Percentiles rank a stretch among this genome's conserved stretches.
These are phyloP conservation scores for Cygnus olor DNA, from an alignment of 2,797 vertebrate genomes.

Conservation along the genomic window DNA sequence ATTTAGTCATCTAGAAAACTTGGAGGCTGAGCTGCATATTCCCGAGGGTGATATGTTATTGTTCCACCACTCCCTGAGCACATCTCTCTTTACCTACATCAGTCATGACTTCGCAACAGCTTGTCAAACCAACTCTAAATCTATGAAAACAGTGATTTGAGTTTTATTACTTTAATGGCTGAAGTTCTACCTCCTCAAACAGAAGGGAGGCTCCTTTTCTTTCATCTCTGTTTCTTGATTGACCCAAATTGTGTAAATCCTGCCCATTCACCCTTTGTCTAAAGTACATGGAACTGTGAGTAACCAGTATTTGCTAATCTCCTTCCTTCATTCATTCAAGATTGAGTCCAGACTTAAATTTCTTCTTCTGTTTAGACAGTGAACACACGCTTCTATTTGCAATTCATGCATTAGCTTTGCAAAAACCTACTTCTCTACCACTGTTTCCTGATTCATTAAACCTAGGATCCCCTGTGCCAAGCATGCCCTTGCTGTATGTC, in stretches of 20 bases:
- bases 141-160: background rate
- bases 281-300: background rate
- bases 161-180: background rate
- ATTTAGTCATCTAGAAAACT: background rate
- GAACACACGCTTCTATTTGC: background rate
- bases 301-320: background rate
- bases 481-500: background rate
- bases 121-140: background rate
- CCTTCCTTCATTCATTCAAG: background rate
- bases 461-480: background rate
- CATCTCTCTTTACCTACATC: background rate
- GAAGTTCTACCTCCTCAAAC: background rate
- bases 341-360: background rate
- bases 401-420: background rate
- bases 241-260: background rate
- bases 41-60: background rate
- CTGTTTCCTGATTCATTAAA: background rate
- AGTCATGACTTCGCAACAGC: background rate
- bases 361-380: background rate
- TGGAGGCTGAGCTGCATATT: background rate
- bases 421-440: background rate
- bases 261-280: fast-evolving
- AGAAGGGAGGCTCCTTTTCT: background rate
- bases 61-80: background rate
- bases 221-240: background rate